Evolutionary conservation across 2,888 invertebrate genomes (phyloP).

Genomic region (Agrypnus murinus): DNA sequence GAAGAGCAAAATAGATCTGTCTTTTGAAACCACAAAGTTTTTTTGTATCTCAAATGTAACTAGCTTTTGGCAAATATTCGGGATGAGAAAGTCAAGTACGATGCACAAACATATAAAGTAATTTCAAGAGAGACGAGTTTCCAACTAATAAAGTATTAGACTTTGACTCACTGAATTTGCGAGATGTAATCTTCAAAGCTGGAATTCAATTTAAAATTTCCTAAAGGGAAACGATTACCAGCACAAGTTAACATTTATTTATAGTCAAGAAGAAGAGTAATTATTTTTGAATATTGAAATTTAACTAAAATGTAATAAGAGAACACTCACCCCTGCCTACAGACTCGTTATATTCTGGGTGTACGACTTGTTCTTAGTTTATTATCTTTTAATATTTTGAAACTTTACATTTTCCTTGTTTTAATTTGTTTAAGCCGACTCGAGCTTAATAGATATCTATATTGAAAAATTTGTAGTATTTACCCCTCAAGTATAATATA

Average conservation of each 20-base stretch:
- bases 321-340: no score
- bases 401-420: no score
- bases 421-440: no score
- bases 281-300: conserved; percentile 7
- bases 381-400: no score
- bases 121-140: conserved; percentile 21
- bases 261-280: conserved; percentile 5
- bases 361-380: no score
- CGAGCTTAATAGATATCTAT: no score
- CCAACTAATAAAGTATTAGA: conserved; percentile 32
- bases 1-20: background rate
- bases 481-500: conserved; percentile 1
- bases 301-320: background rate
- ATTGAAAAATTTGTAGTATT: conserved; percentile 1
- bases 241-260: conserved; percentile 28
- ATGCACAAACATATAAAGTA: conserved; percentile 10
- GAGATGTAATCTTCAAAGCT: conserved; percentile 36
- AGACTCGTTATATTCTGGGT: no score
- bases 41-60: background rate
- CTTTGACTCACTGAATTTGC: conserved; percentile 25
- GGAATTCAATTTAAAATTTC: conserved; percentile 38
- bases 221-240: conserved; percentile 21
- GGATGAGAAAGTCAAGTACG: background rate
- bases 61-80: background rate
- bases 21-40: background rate